Base-by-base conservation (phyloP, 2,888 invertebrate genomes). In the Hirudinaria manillensis region DNA sequence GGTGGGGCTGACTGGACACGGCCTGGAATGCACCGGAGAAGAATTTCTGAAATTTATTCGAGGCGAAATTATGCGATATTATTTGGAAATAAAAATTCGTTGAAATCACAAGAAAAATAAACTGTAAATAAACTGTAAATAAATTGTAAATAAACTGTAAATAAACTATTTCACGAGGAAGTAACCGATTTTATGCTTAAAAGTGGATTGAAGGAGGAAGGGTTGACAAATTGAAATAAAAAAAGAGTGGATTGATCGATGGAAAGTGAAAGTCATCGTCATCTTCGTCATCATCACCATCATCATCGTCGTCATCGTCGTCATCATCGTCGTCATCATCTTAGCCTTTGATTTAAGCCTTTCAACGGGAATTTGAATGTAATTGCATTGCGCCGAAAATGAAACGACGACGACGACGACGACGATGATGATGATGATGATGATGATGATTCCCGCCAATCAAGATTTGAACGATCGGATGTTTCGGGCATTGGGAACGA, bases 371-470 rank as follows among this genome's bases (percentile, higher is more conserved):
- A n/a, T n/a, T n/a, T n/a, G n/a, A n/a, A n/a, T n/a, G n/a, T n/a
- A n/a, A n/a, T n/a, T n/a, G n/a, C n/a, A n/a, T n/a, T n/a, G n/a
- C 66, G 32, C 66, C 53, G 70, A 75, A 32, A 70, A 70, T 29
- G 70, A 6, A 0, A 53, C 51, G 76, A 72, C 53, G 72, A 67
- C 32, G 53, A 76, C 61, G 51, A 72, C 66, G 67, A 53, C 21
- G 53, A 66, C 56, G 76, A 66, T 27, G 51, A 66, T 53, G 72
- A 72, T 32, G 76, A 72, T 75, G 72, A 72, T 72, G 71, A 72
- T 66, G 72, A 75, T 72, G 71, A 75, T 38, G 75, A 71, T 74
- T 45, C 45, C 13, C 13, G 45, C 45, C 45, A 45, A 45, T 45
- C 45, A 16, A 10, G 45, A 45, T 45, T 45, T 3, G 45, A 45